Evolutionary conservation across 2,797 vertebrate genomes (phyloP), one percentile per base, ranked within the genome.

Genomic region (Australoheros facetus): DNA sequence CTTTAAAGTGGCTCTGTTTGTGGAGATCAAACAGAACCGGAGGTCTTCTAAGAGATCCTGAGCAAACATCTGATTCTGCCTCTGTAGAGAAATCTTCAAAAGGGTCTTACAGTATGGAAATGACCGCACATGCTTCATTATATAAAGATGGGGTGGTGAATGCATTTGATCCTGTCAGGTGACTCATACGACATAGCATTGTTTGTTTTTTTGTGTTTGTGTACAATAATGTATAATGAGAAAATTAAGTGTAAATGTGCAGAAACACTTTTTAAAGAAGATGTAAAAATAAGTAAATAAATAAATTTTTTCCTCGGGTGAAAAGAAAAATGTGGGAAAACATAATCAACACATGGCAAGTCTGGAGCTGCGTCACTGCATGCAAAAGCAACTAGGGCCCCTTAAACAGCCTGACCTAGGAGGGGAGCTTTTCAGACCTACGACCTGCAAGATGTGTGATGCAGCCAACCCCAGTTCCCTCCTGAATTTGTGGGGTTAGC

Each of bases 1-100:
- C 90, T 87, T 92, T 85, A 93, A 93, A 94, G 93, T 77, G 78
- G 21, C 77, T 85, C 57, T 48, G 83, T 90, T 91, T 80, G 80
- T 59, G 60, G 39, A 69, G 84, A 91, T 94, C 92, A 94, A 94
- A 92, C 78, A 71, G 82, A 23, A 26, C 32, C 11, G 28, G 53
- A 37, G 59, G 37, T 81, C 87, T 82, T 91, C 87, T 84, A 83
- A 93, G 79, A 82, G 82, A 62, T 78, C 23, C 71, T 2, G 58
- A 82, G 84, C 86, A 87, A 90, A 90, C 79, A 84, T 89, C 73
- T 78, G 72, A 89, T 85, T 88, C 75, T 21, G 57, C 53, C 73
- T 86, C 78, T 86, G 77, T 74, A 71, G 23, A 87, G 37, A 79
- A 64, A 71, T 62, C 88, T 90, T 94, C 93, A 93, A 94, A 93